phyloP scores from a whole-genome alignment of 2,113 vertebrate genomes.

The Tapirus terrestris region DNA sequence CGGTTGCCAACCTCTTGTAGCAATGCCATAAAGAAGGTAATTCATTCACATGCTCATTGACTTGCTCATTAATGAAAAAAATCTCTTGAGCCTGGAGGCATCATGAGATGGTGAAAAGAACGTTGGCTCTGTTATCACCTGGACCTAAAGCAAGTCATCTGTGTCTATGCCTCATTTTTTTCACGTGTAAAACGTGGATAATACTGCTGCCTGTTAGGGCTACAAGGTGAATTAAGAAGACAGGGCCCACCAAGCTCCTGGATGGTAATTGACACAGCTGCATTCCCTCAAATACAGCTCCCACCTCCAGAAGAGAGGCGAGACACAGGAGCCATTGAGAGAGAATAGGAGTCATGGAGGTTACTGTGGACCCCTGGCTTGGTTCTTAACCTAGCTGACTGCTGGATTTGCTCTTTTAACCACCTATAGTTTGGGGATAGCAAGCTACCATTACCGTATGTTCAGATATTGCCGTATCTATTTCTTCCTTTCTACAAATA shows the following conservation, averaged over 20 bases:
- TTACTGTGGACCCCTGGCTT: not conserved
- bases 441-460: not conserved
- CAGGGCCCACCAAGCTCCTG: not conserved
- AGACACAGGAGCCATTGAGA: not conserved
- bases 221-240: not conserved
- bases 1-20: not conserved
- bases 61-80: not conserved
- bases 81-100: not conserved
- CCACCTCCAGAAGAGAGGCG: not conserved
- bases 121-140: not conserved
- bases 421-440: not conserved
- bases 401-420: not conserved
- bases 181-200: not conserved
- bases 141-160: not conserved
- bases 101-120: not conserved
- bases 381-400: not conserved
- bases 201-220: not conserved
- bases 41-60: not conserved
- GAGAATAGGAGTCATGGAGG: not conserved
- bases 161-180: not conserved
- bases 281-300: not conserved
- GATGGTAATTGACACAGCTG: not conserved
- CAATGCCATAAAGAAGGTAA: not conserved
- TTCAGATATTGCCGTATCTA: not conserved
- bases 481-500: not conserved